Evolutionary conservation across 2,113 vertebrate genomes (phyloP).

Genomic region (Hucho hucho): DNA sequence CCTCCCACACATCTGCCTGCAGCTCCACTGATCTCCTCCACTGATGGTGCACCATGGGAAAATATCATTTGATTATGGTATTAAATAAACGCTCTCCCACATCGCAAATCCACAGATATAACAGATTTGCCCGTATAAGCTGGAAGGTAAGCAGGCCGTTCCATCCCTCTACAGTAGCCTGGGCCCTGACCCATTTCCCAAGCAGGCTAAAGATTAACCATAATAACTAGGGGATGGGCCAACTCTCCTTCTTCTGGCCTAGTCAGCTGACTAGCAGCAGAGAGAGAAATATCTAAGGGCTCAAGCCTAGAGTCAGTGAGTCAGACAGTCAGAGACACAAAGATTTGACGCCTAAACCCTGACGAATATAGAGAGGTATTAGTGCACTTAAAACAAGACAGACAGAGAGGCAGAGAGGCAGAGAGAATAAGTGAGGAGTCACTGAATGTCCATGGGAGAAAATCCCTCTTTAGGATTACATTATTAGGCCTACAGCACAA

Average conservation of each 20-base stretch:
- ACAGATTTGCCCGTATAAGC: constrained; percentile 65
- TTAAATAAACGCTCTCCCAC: constrained; percentile 57
- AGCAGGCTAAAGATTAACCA: constrained; percentile 70
- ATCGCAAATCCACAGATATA: constrained; percentile 66
- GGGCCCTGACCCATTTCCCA: constrained; percentile 70
- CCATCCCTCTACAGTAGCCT: constrained; percentile 33
- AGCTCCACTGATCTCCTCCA: neutral
- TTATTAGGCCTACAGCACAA: too few species aligned
- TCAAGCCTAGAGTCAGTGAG: constrained; percentile 13
- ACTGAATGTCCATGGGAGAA: too few species aligned
- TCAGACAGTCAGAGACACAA: too few species aligned
- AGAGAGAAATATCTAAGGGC: constrained; percentile 33
- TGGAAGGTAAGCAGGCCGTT: constrained; percentile 54
- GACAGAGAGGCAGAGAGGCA: neutral
- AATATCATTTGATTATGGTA: constrained; percentile 69
- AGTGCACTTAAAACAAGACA: constrained; percentile 27
- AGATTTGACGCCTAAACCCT: neutral
- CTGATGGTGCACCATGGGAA: constrained; percentile 24
- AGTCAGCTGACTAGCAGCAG: constrained; percentile 45
- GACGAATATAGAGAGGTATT: constrained; percentile 27
- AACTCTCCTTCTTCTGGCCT: constrained; percentile 22
- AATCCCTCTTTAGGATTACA: too few species aligned
- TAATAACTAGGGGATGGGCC: constrained; percentile 20
- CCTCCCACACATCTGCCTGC: constrained; percentile 20
- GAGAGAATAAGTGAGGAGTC: too few species aligned